Base-by-base conservation (phyloP, 2,113 vertebrate genomes). In the Vimba vimba region DNA sequence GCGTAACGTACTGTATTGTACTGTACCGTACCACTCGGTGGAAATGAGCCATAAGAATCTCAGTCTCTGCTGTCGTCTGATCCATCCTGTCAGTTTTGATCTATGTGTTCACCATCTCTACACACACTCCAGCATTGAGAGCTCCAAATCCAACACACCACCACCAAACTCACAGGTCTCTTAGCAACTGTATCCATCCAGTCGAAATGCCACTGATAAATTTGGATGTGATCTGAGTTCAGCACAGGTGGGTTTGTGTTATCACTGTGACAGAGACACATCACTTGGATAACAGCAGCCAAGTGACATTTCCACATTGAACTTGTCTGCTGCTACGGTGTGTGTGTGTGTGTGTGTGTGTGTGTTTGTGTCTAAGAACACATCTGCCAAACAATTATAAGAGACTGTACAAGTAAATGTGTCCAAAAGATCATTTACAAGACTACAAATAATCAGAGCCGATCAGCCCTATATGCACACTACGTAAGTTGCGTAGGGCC, bases 91-190 rank as follows among this genome's bases (percentile, higher is more conserved):
- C 68, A 71, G 4, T 82, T 86, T 74, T 64, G 17, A 36, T 69
- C 81, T 85, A 30, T 27, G 81, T 84, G 23, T 83, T 74, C 23
- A 47, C 43, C 43, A 47, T 45, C 43, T 74, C 43, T 47, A 23
- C 30, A 27, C 55, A 68, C 33, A 71, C 21, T 69, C 71, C 69
- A 75, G 45, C 88, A 43, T 88, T 91, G 62, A 69, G 87, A 89
- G 89, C 90, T 90, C 73, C 36, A 85, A 90, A 91, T 88, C 90
- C 86, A 83, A 86, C 30, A 89, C 91, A 90, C 93, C 89, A 88
- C 27, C 91, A 89, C 93, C 90, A 89, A 27, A 87, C 89, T 55
- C 88, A 91, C 86, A 89, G 79, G 92, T 94, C 90, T 92, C 93
- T 94, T 91, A 94, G 93, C 93, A 94, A 94, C 92, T 86, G 84